Evolutionary conservation across 2,113 vertebrate genomes (phyloP), one percentile per base, ranked within the genome.

Genomic region (Oophaga pumilio): DNA sequence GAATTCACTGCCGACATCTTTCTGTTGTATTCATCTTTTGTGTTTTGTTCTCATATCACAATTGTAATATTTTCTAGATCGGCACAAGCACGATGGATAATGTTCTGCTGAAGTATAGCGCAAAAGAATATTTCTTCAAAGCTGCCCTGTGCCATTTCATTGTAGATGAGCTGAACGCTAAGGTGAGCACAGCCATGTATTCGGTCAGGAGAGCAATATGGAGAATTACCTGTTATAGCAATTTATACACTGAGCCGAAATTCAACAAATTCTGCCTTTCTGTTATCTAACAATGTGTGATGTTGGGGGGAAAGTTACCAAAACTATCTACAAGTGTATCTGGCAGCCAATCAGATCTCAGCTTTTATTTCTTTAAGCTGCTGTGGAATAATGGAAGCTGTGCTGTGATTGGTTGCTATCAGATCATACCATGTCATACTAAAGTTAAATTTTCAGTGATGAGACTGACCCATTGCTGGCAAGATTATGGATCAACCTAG

Each of bases 81-180:
- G 98, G 97, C 76, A 94, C 96, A 22, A 99, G 96, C 92, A 98
- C 97, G 0, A 99, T 99, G 98, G 98, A 99, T 91, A 99, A 99
- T 76, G 96, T 97, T 1, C 86, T 99, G 90, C 94, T 99, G 91
- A 99, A 99, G 92, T 99, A 99, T 89, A 99, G 98, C 24, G 98
- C 98, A 20, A 99, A 99, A 89, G 98, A 99, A 89, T 99, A 99
- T 91, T 99, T 99, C 95, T 99, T 99, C 93, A 99, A 99, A 94
- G 98, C 98, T 0, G 95, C 98, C 0, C 95, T 99, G 64, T 99
- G 98, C 87, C 98, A 99, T 90, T 99, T 99, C 91, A 98, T 99
- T 0, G 97, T 99, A 20, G 98, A 99, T 28, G 98, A 99, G 90
- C 94, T 99, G 90, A 99, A 99, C 2, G 98, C 98, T 0, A 99